Evolutionary conservation across 1,140 invertebrate genomes (phyloP), one percentile per base, ranked within the genome.

Genomic region (Trichonephila clavipes): DNA sequence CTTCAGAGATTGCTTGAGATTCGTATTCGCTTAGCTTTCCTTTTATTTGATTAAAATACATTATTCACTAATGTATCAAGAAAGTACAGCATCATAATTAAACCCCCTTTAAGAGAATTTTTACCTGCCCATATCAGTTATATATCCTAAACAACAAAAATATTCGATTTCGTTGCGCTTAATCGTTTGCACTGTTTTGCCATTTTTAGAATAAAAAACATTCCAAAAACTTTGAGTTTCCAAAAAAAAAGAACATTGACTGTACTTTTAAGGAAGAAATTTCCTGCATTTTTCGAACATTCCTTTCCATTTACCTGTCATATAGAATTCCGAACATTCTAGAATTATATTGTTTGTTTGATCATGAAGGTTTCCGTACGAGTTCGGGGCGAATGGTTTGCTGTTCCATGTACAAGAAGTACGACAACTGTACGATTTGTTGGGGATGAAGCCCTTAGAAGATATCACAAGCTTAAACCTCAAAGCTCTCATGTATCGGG

Each of bases 351-450:
- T 66, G 4, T 64, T 18, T 59, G 14, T 82, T 69, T 21, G 6
- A 81, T 82, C 12, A 97, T 97, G 97, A 97, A 97, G 95, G 95
- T 97, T 18, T 97, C 97, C 14, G 96, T 96, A 51, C 95, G 96
- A 90, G 96, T 97, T 82, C 95, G 97, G 21, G 97, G 96, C 3
- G 97, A 97, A 95, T 97, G 97, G 97, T 96, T 97, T 81, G 97
- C 97, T 88, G 96, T 97, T 12, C 97, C 97, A 7, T 97, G 97
- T 95, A 96, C 96, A 92, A 96, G 96, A 95, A 96, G 96, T 96
- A 94, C 95, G 95, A 94, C 86, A 34, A 96, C 95, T 3, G 95
- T 97, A 1, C 94, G 95, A 24, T 97, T 97, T 96, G 95, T 97
- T 61, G 96, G 96, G 0, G 96, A 97, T 61, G 97, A 97, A 95